These are phyloP conservation scores for Mugil cephalus DNA, from an alignment of 2,113 vertebrate species.

Conservation along the genomic window DNA sequence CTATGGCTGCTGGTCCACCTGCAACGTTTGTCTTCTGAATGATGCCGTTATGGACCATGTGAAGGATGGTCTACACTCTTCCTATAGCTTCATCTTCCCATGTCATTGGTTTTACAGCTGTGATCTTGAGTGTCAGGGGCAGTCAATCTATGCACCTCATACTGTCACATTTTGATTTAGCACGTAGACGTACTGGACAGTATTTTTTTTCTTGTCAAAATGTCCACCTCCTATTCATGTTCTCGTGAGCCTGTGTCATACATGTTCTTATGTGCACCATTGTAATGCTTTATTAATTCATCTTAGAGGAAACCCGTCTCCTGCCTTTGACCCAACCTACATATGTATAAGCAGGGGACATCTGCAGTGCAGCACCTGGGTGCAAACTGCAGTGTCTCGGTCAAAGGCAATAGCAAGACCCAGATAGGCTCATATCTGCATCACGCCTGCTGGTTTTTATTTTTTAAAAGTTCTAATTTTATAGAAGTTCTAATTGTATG, in stretches of 20 bases:
- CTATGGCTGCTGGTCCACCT: slow-evolving; percentile 40
- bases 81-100: slow-evolving; percentile 54
- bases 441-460: not conserved
- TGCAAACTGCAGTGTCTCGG: slow-evolving; percentile 16
- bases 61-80: slow-evolving; percentile 36
- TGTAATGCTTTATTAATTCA: slow-evolving; percentile 23
- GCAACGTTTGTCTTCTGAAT: slow-evolving; percentile 33
- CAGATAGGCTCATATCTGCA: not conserved
- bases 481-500: not conserved
- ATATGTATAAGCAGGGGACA: slow-evolving; percentile 56
- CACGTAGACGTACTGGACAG: not conserved
- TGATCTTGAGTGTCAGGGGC: slow-evolving; percentile 51
- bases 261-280: slow-evolving; percentile 29
- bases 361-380: slow-evolving; percentile 58
- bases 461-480: not conserved
- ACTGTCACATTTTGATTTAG: slow-evolving; percentile 40
- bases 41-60: slow-evolving; percentile 30
- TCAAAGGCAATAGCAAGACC: slow-evolving; percentile 26
- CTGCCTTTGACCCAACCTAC: slow-evolving; percentile 54
- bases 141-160: slow-evolving; percentile 39
- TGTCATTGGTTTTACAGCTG: slow-evolving; percentile 61
- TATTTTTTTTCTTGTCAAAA: slow-evolving; percentile 10
- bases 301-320: slow-evolving; percentile 30
- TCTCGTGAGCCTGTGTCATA: slow-evolving; percentile 20
- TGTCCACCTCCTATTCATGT: slow-evolving; percentile 20